These are phyloP conservation scores for Poliocrania exsul DNA, from an alignment of 2,797 vertebrate species.

Conservation along the genomic window DNA sequence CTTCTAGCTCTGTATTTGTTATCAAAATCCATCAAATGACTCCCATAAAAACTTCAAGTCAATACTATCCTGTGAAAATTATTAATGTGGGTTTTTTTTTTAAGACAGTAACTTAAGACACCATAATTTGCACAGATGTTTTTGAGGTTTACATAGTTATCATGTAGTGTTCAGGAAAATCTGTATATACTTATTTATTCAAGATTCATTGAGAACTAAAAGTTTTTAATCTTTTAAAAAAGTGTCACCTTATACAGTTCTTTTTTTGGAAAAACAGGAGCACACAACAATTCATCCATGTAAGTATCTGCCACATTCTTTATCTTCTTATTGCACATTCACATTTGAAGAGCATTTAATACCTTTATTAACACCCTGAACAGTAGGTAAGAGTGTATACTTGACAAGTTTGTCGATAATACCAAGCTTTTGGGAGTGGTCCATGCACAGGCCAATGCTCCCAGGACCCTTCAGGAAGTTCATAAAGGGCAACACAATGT, in stretches of 20 bases:
- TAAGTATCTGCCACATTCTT: neutral
- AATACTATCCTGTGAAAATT: neutral
- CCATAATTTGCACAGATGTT: accelerated
- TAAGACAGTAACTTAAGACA: neutral
- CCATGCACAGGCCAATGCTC: neutral
- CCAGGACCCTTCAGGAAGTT: neutral
- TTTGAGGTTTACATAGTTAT: neutral
- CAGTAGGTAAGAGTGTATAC: too few species aligned
- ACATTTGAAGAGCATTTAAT: neutral
- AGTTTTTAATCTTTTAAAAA: neutral
- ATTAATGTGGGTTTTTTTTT: neutral
- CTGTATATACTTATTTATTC: neutral
- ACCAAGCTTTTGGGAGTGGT: neutral
- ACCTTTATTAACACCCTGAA: neutral
- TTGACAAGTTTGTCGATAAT: neutral
- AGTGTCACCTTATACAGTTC: neutral
- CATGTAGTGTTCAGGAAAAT: neutral
- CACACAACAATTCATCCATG: neutral
- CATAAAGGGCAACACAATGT: neutral
- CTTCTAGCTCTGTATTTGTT: neutral
- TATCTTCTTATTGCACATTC: neutral
- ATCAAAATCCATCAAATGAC: neutral
- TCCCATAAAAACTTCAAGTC: neutral
- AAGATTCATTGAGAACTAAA: neutral
- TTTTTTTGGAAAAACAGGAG: neutral